These are phyloP conservation scores for Cheilinus undulatus DNA, from an alignment of 2,113 vertebrate genomes.

Conservation along the genomic window DNA sequence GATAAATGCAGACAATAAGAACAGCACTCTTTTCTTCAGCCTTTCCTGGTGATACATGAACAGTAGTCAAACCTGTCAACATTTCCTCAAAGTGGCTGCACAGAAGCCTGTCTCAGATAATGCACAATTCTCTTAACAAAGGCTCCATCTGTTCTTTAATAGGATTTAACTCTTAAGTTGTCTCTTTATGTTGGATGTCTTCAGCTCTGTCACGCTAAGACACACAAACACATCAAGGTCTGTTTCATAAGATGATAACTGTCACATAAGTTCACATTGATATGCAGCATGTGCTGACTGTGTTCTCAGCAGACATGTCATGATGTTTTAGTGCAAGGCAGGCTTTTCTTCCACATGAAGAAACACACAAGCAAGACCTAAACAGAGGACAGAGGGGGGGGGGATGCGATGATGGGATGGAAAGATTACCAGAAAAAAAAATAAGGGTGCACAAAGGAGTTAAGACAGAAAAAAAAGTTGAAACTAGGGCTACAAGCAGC, in stretches of 20 bases:
- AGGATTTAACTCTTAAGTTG: slow-evolving; percentile 38
- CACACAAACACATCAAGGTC: background rate
- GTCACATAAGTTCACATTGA: slow-evolving; percentile 12
- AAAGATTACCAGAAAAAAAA: background rate
- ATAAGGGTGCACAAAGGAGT: background rate
- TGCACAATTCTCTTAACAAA: slow-evolving; percentile 5
- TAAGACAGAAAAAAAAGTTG: background rate
- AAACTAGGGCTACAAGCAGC: too few species aligned
- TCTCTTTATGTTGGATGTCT: background rate
- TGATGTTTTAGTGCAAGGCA: background rate
- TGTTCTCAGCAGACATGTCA: slow-evolving; percentile 1
- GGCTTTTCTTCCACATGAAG: slow-evolving; percentile 14
- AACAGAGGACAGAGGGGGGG: background rate
- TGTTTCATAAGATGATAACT: background rate
- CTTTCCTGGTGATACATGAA: background rate
- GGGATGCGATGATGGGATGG: too few species aligned
- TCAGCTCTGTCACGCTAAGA: slow-evolving; percentile 8
- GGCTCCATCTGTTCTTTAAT: slow-evolving; percentile 39
- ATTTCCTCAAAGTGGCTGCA: background rate
- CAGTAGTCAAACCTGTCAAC: background rate
- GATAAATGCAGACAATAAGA: background rate
- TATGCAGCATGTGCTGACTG: slow-evolving; percentile 11
- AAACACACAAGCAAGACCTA: slow-evolving; percentile 3
- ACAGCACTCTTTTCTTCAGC: background rate
- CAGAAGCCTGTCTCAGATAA: slow-evolving; percentile 7